phyloP scores from a whole-genome alignment of 2,113 vertebrate genomes.

The Podarcis cretensis region DNA sequence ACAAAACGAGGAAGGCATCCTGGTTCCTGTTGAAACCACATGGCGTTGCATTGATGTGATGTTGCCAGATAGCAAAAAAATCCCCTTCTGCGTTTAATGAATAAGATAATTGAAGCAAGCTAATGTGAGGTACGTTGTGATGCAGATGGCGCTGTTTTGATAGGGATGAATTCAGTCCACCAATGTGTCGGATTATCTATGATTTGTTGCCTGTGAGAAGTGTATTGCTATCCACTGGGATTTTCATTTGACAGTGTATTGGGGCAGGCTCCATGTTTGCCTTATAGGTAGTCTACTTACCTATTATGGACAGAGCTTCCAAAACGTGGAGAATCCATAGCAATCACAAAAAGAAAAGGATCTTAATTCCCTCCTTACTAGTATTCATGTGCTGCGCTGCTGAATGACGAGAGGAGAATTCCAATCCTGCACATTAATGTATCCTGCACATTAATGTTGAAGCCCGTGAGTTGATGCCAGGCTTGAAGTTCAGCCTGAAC shows the following conservation, averaged over 20 bases:
- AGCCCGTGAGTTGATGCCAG: too few relatives aligned
- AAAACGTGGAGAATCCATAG: background rate
- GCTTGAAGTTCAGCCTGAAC: background rate
- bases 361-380: background rate
- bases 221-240: background rate
- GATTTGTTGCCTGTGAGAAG: background rate
- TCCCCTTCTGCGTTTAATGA: background rate
- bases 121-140: background rate
- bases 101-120: background rate
- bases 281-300: too few relatives aligned
- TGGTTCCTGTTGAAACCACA: background rate
- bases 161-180: background rate
- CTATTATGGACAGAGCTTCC: background rate
- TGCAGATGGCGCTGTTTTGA: background rate
- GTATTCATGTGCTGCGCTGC: background rate
- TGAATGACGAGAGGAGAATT: background rate
- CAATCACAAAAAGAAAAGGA: background rate
- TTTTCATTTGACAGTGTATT: background rate
- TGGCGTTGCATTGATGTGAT: too few relatives aligned
- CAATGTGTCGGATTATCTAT: background rate
- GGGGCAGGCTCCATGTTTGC: background rate
- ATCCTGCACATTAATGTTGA: too few relatives aligned
- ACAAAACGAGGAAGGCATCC: background rate
- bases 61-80: too few relatives aligned
- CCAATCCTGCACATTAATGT: too few relatives aligned